Conservation (phyloP, 2,797 vertebrate species). For the Sebastolobus alascanus region DNA sequence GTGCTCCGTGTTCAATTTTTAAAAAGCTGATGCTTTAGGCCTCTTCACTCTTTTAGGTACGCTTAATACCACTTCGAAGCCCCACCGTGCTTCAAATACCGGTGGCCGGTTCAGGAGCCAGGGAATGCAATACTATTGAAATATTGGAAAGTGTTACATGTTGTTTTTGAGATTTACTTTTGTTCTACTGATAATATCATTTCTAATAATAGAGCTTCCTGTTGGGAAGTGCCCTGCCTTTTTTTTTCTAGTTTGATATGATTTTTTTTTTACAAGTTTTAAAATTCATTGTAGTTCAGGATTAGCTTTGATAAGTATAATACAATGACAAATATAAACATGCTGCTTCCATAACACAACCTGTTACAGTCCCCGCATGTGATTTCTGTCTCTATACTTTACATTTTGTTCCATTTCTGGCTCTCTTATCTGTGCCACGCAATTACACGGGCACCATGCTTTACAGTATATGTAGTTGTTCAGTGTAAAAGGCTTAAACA, state of each 20-base stretch:
- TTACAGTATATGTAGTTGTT: conserved; percentile 28
- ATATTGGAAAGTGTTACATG: conserved; percentile 66
- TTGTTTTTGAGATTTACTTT: conserved; percentile 48
- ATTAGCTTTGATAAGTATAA: conserved; percentile 1
- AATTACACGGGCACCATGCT: conserved; percentile 17
- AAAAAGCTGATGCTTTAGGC: conserved; percentile 66
- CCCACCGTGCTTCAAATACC: conserved; percentile 34
- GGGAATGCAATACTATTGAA: conserved; percentile 63
- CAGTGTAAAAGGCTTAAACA: conserved; percentile 34
- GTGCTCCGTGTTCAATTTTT: conserved; percentile 75
- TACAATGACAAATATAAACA: conserved; percentile 9
- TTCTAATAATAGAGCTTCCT: conserved; percentile 27
- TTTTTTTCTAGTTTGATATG: neutral
- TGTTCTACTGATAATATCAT: conserved; percentile 40
- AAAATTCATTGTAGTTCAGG: neutral
- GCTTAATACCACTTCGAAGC: conserved; percentile 40
- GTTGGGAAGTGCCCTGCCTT: conserved; percentile 9
- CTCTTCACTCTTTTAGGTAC: conserved; percentile 60
- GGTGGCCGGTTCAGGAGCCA: conserved; percentile 30
- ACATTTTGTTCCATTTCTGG: conserved; percentile 23
- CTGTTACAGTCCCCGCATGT: neutral
- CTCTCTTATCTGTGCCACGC: conserved; percentile 9
- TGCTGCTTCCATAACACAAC: neutral
- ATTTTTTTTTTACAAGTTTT: conserved; percentile 3
- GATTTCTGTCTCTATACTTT: conserved; percentile 1